phyloP scores from a whole-genome alignment of 2,797 vertebrate genomes.

The Urophycis tenuis region DNA sequence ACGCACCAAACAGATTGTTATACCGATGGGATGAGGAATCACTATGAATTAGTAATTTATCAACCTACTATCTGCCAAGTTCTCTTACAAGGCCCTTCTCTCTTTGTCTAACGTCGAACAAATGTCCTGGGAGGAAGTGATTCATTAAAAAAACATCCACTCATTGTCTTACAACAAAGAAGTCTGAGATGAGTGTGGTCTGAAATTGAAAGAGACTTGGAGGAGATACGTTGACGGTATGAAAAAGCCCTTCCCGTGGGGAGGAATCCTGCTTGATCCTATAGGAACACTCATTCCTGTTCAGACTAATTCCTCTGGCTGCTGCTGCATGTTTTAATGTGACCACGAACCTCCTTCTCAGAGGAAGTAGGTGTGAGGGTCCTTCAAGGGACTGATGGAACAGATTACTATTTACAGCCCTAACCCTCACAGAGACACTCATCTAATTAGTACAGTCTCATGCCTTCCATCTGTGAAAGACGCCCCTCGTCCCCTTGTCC shows the following conservation, averaged over 20 bases:
- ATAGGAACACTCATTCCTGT: constrained; percentile 11
- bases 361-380: constrained; percentile 19
- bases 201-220: not conserved
- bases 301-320: constrained; percentile 37
- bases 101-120: not conserved
- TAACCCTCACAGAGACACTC: constrained; percentile 55
- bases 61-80: not conserved
- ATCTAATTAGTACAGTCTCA: constrained; percentile 55
- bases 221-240: not conserved
- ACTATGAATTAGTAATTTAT: not conserved
- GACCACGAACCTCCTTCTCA: constrained; percentile 39
- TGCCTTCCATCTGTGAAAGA: constrained; percentile 36
- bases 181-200: not conserved
- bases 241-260: constrained; percentile 1
- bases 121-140: constrained; percentile 3
- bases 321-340: constrained; percentile 3
- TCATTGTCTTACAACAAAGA: not conserved
- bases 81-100: not conserved
- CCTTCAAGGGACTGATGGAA: constrained; percentile 43
- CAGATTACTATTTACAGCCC: constrained; percentile 55
- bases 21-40: not conserved
- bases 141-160: not conserved
- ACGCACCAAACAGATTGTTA: not conserved
- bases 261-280: not conserved
- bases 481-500: constrained; percentile 6